Evolutionary conservation across 1,140 invertebrate species (phyloP).

Genomic region (Doryteuthis pealeii): DNA sequence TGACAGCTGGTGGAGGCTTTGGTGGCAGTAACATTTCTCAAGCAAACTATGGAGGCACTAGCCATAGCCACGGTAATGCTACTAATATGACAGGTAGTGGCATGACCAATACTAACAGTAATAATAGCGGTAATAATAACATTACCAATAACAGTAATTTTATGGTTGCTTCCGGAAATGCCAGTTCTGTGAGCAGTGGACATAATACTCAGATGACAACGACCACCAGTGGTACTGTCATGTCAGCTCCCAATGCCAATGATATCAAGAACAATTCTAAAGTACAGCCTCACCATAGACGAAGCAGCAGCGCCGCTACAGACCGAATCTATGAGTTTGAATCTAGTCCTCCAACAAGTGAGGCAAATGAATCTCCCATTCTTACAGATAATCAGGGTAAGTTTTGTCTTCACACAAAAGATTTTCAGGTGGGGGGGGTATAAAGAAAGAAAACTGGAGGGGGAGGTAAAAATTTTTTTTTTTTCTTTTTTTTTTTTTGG

Average conservation of each 20-base stretch:
- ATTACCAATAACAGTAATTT: not conserved
- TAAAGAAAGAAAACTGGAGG: too few species aligned
- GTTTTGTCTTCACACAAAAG: not conserved
- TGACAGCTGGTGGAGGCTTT: not conserved
- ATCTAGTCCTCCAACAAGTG: not conserved
- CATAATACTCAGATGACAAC: not conserved
- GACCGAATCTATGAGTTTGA: constrained; percentile 6
- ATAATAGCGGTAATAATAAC: not conserved
- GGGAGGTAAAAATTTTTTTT: not conserved
- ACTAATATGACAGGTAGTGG: not conserved
- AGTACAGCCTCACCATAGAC: too few species aligned
- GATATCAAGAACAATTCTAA: not conserved
- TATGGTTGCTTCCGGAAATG: not conserved
- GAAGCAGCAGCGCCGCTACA: not conserved
- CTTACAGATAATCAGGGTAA: not conserved
- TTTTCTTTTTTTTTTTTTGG: not conserved
- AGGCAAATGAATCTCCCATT: not conserved
- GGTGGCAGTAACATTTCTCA: not conserved
- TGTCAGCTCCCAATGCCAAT: not conserved
- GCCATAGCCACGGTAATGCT: not conserved
- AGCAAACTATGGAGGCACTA: not conserved
- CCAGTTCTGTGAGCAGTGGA: not conserved
- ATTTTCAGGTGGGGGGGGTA: too few species aligned
- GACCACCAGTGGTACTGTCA: not conserved
- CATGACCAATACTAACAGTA: not conserved